Percentiles rank a stretch among this genome's conserved stretches.
Evolutionary conservation across 2,888 invertebrate species (phyloP).

Genomic region (Cryptophagus acutangulus): DNA sequence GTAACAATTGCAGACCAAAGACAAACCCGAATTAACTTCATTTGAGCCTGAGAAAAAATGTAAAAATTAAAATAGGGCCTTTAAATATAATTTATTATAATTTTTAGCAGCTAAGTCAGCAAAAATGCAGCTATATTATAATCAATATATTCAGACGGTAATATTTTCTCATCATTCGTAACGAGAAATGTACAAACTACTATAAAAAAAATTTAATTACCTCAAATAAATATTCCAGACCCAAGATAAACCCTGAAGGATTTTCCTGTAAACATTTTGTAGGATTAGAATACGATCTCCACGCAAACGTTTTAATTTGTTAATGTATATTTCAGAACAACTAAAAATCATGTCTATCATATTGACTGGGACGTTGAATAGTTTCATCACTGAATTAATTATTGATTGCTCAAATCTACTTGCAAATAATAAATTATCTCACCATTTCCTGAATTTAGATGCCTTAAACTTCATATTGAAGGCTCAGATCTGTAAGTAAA

Average conservation of each 20-base stretch:
- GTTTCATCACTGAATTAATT: neutral
- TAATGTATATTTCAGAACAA: slow-evolving; percentile 12
- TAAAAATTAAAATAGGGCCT: too few relatives aligned
- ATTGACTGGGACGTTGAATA: slow-evolving; percentile 11
- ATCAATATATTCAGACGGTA: slow-evolving; percentile 27
- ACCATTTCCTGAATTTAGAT: too few relatives aligned
- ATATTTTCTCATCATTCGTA: slow-evolving; percentile 25
- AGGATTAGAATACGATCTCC: slow-evolving; percentile 13
- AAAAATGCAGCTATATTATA: slow-evolving; percentile 24
- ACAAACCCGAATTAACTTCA: too few relatives aligned
- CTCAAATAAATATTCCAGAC: neutral
- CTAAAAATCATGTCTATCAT: slow-evolving; percentile 11
- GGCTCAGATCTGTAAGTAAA: too few relatives aligned
- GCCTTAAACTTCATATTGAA: too few relatives aligned
- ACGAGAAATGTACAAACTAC: neutral
- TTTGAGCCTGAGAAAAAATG: too few relatives aligned
- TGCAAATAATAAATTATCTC: too few relatives aligned
- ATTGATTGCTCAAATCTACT: slow-evolving; percentile 13
- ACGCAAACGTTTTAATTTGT: slow-evolving; percentile 19
- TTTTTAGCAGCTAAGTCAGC: slow-evolving; percentile 1
- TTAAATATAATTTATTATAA: too few relatives aligned
- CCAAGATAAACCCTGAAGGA: too few relatives aligned
- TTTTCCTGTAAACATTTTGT: neutral
- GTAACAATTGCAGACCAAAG: too few relatives aligned
- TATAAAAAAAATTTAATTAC: neutral